Conservation (phyloP, 2,888 invertebrate genomes). For the Thera obeliscata region DNA sequence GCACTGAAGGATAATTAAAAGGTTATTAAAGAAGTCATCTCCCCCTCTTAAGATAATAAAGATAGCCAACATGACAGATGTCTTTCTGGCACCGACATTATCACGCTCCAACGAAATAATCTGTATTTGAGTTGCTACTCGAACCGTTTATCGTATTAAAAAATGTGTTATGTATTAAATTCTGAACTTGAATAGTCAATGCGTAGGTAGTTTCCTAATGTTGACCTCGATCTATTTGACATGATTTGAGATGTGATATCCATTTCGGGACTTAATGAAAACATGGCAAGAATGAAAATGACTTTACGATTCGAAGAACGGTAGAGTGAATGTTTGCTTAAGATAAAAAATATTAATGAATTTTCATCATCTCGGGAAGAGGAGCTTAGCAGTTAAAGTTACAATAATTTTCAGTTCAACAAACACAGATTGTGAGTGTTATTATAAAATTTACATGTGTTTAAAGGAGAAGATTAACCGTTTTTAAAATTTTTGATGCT, state of each 20-base stretch:
- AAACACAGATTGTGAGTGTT: background rate
- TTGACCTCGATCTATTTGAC: conserved; percentile 18
- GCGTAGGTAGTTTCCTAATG: background rate
- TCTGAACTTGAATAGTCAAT: background rate
- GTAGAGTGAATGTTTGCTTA: conserved; percentile 14
- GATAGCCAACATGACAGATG: conserved; percentile 8
- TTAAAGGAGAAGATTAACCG: background rate
- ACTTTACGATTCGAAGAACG: conserved; percentile 14
- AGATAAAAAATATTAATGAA: conserved; percentile 1
- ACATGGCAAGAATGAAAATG: conserved; percentile 35
- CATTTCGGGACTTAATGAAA: conserved; percentile 25
- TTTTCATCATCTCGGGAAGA: background rate
- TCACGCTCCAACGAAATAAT: conserved; percentile 18
- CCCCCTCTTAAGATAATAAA: conserved; percentile 5
- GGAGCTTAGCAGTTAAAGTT: background rate
- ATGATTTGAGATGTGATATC: conserved; percentile 45
- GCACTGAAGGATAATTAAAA: background rate
- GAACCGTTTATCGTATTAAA: background rate
- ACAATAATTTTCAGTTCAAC: background rate
- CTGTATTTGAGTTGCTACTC: conserved; percentile 9
- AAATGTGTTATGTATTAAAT: background rate
- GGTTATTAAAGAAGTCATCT: background rate
- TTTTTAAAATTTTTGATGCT: background rate
- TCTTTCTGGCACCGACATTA: conserved; percentile 21
- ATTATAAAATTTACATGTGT: background rate